Base-by-base conservation (phyloP, 2,113 vertebrate genomes). In the Ceyx margarethae region DNA sequence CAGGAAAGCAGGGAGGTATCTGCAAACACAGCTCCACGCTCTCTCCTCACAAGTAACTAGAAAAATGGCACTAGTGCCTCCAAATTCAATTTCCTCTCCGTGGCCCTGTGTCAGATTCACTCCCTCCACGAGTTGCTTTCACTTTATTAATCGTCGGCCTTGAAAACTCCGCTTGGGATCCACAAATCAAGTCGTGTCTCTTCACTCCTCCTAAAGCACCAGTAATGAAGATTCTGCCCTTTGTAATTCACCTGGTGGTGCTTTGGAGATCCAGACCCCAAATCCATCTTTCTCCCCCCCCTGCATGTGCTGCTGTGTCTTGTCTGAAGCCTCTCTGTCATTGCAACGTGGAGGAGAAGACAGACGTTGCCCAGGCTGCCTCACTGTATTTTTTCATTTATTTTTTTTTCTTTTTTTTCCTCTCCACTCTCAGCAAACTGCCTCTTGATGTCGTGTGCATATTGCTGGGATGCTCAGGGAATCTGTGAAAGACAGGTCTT, bases 61-160 rank as follows among this genome's bases (percentile, higher is more conserved):
- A 81, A 93, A 97, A 97, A 96, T 67, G 75, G 85, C 75, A 84
- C 48, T 91, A 76, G 64, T 90, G 45, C 80, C 92, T 95, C 48
- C 84, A 93, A 95, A 84, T 94, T 90, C 91, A 96, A 89, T 95
- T 76, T 97, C 81, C 91, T 97, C 68, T 96, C 85, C 56, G 40
- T 77, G 93, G 96, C 81, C 93, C 96, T 45, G 85, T 65, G 53
- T 95, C 96, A 65, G 69, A 87, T 96, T 88, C 69, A 75, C 72
- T 91, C 94, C 76, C 79, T 92, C 92, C 75, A 82, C 80, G 93
- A 94, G 90, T 93, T 82, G 25, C 94, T 93, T 88, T 85, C 9
- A 1, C 69, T 51, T 93, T 95, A 94, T 96, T 96, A 96, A 89
- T 90, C 85, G 87, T 68, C 79, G 87, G 79, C 85, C 89, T 86